Evolutionary conservation across 1,140 invertebrate species (phyloP), one percentile per base, ranked within the genome.

Genomic region (Hypothenemus hampei): DNA sequence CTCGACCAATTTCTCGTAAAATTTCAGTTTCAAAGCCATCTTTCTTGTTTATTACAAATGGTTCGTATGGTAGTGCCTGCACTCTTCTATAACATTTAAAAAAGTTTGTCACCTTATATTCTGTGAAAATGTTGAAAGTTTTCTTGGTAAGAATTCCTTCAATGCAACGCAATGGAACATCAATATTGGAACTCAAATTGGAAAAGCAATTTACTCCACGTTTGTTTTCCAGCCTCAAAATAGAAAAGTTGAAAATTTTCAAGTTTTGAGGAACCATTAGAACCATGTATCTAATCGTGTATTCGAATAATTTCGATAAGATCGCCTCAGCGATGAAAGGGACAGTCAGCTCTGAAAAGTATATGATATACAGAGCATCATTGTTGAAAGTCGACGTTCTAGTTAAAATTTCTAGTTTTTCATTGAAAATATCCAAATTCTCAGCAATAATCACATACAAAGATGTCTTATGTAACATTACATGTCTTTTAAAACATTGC

Each of bases 21-120:
- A 48, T 43, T n/a, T 56, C 45, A 7, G 35, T 31, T 26, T 56
- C 54, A 4, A 56, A 24, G 10, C 54, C 54, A 13, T n/a, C 15
- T 4, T 6, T 21, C 2, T 36, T n/a, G 13, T 15, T 36, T 6
- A 48, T 56, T 11, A 56, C 54, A 24, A 56, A 56, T 4, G 54
- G 54, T 20, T 40, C 22, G 16, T 48, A 49, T 4, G 45, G 45
- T 10, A 48, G n/a, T 3, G 54, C 44, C 1, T 33, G 31, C 11
- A 56, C 37, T 3, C 3, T 11, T 7, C 31, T 19, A 8, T 6
- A 7, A 18, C 53, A 56, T 19, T 31, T 20, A 6, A 29, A 11
- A 13, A 26, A 56, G 20, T 56, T 4, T 8, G 26, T 47, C 13
- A 16, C 4, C 3, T 11, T 1, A 19, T 18, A 4, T 44, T 54